Percentiles rank a stretch among this genome's conserved stretches.
Evolutionary conservation across 2,797 vertebrate species (phyloP).

Genomic region (Hemibagrus guttatus): DNA sequence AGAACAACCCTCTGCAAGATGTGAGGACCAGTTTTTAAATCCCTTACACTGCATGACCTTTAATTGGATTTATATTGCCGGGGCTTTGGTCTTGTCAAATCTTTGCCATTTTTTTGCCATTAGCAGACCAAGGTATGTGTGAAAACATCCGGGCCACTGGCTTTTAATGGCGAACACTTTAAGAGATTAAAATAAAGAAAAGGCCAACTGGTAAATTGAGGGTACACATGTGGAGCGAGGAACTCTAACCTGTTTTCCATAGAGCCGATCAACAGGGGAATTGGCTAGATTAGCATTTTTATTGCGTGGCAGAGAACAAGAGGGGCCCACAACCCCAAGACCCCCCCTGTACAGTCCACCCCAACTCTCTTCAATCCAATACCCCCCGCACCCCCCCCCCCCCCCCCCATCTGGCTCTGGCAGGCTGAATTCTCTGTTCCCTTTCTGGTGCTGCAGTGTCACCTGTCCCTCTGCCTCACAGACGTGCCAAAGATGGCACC

Average conservation of each 20-base stretch:
- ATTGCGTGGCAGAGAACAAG: slow-evolving; percentile 55
- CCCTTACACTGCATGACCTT: slow-evolving; percentile 46
- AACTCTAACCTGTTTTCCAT: slow-evolving; percentile 69
- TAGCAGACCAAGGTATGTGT: slow-evolving; percentile 47
- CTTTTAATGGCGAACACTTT: slow-evolving; percentile 62
- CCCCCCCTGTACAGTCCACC: background rate
- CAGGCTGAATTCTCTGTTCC: slow-evolving; percentile 29
- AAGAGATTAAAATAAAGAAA: slow-evolving; percentile 61
- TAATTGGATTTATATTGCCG: slow-evolving; percentile 44
- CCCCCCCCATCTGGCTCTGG: slow-evolving; percentile 15
- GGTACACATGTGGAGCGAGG: slow-evolving; percentile 59
- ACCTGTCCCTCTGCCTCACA: slow-evolving; percentile 49
- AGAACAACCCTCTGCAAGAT: background rate
- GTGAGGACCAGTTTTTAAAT: slow-evolving; percentile 16
- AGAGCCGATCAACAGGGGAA: slow-evolving; percentile 62
- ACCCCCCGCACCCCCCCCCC: no score
- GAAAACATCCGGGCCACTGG: slow-evolving; percentile 58
- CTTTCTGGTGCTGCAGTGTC: slow-evolving; percentile 43
- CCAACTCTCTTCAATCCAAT: background rate
- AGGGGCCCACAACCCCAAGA: slow-evolving; percentile 30
- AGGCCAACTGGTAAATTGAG: slow-evolving; percentile 62
- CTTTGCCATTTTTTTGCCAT: slow-evolving; percentile 35
- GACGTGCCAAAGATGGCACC: slow-evolving; percentile 35
- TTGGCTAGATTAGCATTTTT: slow-evolving; percentile 66
- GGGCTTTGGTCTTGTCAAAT: slow-evolving; percentile 17